Percentiles rank a stretch among this genome's conserved stretches.
Evolutionary conservation across 2,113 vertebrate species (phyloP).

Genomic region (Silurus asotus): DNA sequence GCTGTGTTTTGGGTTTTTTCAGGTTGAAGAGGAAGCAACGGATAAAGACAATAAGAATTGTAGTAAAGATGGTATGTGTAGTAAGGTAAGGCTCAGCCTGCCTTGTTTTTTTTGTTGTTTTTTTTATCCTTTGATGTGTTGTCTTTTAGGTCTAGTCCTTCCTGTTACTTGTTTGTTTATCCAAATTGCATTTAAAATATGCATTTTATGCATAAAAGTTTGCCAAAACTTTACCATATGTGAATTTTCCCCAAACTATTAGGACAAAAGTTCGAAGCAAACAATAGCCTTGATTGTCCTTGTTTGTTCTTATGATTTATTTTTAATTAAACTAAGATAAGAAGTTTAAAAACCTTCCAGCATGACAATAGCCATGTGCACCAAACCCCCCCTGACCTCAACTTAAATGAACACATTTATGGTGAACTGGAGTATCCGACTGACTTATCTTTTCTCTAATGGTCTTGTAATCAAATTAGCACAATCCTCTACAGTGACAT

Average conservation of each 20-base stretch:
- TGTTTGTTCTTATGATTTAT: background rate
- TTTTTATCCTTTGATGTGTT: background rate
- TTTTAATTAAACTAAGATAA: background rate
- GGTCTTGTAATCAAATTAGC: background rate
- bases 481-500: background rate
- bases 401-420: background rate
- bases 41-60: conserved; percentile 85
- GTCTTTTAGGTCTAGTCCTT: background rate
- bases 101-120: conserved; percentile 57
- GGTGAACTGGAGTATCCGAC: background rate
- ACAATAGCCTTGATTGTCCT: background rate
- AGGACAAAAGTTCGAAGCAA: background rate
- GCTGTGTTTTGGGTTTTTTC: conserved; percentile 28
- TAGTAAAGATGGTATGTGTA: conserved; percentile 83
- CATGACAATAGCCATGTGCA: background rate
- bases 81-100: conserved; percentile 82
- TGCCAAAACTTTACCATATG: background rate
- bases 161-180: background rate
- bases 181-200: background rate
- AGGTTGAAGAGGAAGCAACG: conserved; percentile 82
- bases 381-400: background rate
- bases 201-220: background rate
- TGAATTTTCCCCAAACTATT: background rate
- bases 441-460: background rate
- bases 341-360: background rate